Evolutionary conservation across 2,113 vertebrate species (phyloP).

Genomic region (Etheostoma cragini): DNA sequence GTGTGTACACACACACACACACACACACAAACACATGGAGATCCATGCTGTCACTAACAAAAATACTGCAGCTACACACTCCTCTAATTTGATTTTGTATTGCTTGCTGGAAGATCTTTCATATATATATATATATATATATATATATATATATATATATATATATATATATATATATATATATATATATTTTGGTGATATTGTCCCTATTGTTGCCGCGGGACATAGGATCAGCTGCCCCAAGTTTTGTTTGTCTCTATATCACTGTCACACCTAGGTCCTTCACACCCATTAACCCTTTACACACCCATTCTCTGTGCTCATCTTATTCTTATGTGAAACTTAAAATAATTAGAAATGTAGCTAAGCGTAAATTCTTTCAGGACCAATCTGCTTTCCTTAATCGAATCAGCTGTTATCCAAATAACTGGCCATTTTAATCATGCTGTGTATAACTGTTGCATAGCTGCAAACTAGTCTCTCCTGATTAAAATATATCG

Average conservation of each 20-base stretch:
- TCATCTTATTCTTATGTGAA: neutral
- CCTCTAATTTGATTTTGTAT: conserved; percentile 36
- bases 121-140: too few species aligned
- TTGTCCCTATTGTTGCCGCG: conserved; percentile 30
- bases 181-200: conserved; percentile 31
- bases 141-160: too few species aligned
- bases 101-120: conserved; percentile 12
- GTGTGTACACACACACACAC: neutral
- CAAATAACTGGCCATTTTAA: too few species aligned
- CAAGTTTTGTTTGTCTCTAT: neutral
- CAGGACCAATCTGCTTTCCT: too few species aligned
- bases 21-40: neutral
- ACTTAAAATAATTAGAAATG: too few species aligned
- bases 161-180: too few species aligned
- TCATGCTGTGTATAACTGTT: too few species aligned
- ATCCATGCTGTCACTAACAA: conserved; percentile 7
- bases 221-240: conserved; percentile 38
- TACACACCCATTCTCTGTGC: neutral
- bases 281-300: neutral
- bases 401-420: too few species aligned
- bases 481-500: too few species aligned
- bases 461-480: too few species aligned
- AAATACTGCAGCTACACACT: conserved; percentile 5
- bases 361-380: too few species aligned
- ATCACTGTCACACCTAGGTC: neutral